Evolutionary conservation across 2,797 vertebrate species (phyloP), one percentile per base, ranked within the genome.

Genomic region (Oreonectes daqikongensis): DNA sequence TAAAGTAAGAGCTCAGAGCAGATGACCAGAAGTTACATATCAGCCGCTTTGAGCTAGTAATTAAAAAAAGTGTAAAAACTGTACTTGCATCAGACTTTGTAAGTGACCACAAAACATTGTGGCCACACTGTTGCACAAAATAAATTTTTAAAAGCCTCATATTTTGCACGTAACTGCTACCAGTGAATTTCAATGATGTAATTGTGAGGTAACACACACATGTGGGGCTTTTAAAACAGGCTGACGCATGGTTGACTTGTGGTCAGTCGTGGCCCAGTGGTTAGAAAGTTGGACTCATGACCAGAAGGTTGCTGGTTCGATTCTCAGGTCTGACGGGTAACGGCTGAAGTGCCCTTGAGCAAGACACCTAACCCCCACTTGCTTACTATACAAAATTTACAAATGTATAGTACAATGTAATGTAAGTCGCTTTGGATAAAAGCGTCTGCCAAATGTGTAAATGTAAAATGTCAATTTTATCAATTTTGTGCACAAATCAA

Each of bases 61-160:
- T 61, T n/a, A 7, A 57, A 66, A 66, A 68, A 60, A 60, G 28
- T 48, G 64, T 69, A 20, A 59, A 69, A 38, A 26, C 15, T 28
- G 1, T 59, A 35, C 59, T 68, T 59, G 40, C 64, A 68, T 24
- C 22, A 20, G 32, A 40, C 32, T 14, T 40, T 11, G n/a, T n/a
- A n/a, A n/a, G n/a, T n/a, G n/a, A n/a, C n/a, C n/a, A n/a, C n/a
- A 4, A 42, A 26, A 22, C 22, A 55, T 5, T 55, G 32, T 55
- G 40, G 3, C 26, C 40, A 57, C 17, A 1, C 12, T 64, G 28
- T 38, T 38, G 3, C 9, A 50, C 44, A n/a, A 50, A 50, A 50
- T 20, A 50, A 18, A 24, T 50, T 61, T 2, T 11, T 7, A 26
- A 7, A 59, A 52, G 24, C 4, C 18, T 42, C 11, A 53, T 6